Percentiles rank a stretch among this genome's conserved stretches.
Conservation (phyloP, 1,140 invertebrate species). For the Drosophila kepulauana region DNA sequence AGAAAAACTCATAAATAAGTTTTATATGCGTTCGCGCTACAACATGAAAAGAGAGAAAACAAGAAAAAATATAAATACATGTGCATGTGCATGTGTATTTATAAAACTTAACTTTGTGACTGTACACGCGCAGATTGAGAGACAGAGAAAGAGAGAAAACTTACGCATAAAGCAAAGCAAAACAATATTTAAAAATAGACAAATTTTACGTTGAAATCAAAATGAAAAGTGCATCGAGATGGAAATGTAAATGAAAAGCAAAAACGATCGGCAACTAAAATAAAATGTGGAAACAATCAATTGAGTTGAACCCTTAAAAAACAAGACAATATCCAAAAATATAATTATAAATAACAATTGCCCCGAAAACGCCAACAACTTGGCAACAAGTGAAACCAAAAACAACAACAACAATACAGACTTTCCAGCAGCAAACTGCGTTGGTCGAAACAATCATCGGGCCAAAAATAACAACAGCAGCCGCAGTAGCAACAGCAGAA, state of each 20-base stretch:
- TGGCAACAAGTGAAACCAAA: constrained; percentile 59
- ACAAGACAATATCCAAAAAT: constrained; percentile 23
- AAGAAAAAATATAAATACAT: constrained; percentile 37
- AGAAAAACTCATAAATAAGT: constrained; percentile 81
- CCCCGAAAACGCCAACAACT: constrained; percentile 39
- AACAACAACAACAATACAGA: constrained; percentile 15
- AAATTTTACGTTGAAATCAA: constrained; percentile 60
- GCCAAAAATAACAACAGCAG: constrained; percentile 66
- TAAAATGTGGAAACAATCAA: constrained; percentile 77
- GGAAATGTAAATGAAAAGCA: constrained; percentile 13
- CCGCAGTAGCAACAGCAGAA: constrained; percentile 18
- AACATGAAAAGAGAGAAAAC: constrained; percentile 55
- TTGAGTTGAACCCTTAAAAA: constrained; percentile 72
- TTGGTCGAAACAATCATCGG: constrained; percentile 63
- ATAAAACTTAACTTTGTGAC: constrained; percentile 64
- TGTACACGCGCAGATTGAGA: constrained; percentile 41
- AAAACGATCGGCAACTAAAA: constrained; percentile 40
- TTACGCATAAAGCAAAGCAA: constrained; percentile 71
- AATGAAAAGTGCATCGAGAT: constrained; percentile 63
- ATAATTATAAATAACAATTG: constrained; percentile 35
- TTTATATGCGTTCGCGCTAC: constrained; percentile 63
- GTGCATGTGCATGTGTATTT: constrained; percentile 24
- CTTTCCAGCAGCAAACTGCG: constrained; percentile 50
- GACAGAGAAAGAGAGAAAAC: constrained; percentile 37
- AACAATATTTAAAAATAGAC: constrained; percentile 78